Evolutionary conservation across 2,888 invertebrate species (phyloP), one percentile per base, ranked within the genome.

Genomic region (Himalopsyche anomala): DNA sequence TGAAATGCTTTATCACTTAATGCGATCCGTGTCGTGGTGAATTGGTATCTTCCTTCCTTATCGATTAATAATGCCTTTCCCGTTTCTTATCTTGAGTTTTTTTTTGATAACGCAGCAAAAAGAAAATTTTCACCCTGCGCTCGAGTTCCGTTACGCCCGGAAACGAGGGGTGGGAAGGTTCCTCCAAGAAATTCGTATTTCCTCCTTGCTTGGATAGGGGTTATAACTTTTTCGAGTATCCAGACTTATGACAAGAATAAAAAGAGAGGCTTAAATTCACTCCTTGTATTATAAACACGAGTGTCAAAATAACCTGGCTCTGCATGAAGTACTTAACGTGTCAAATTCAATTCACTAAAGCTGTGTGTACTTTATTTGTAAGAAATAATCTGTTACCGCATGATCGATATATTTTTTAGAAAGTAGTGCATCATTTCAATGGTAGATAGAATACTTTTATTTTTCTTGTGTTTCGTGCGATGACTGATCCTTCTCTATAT

Each of bases 31-130:
- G 74, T 74, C 74, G 74, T 38, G 74, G 74, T 36, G 74, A 74
- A 74, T 74, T 74, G 74, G 74, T 74, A 74, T 74, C 74, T 74
- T 74, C 74, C 74, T 74, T 74, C 74, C 74, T 74, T 74, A 74
- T 74, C 74, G 74, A 74, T 74, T 74, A 74, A 74, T 74, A 74
- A 74, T 74, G 74, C 74, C 74, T 74, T 74, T 74, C 74, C 74
- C 36, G 74, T 74, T 36, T 74, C 74, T 74, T 74, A 74, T 74
- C 74, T 74, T 15, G 38, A 74, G 62, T 11, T 74, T 74, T 74
- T 74, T 74, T 74, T 74, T 74, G 74, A 74, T 74, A 74, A 74
- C 74, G 74, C 74, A 36, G 74, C 74, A 38, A 74, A 74, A 74
- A 74, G 74, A 74, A 74, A 74, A 74, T 74, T 74, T 74, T 74